Evolutionary conservation across 2,888 invertebrate species (phyloP), one percentile per base, ranked within the genome.

Genomic region (Apotomis turbidana): DNA sequence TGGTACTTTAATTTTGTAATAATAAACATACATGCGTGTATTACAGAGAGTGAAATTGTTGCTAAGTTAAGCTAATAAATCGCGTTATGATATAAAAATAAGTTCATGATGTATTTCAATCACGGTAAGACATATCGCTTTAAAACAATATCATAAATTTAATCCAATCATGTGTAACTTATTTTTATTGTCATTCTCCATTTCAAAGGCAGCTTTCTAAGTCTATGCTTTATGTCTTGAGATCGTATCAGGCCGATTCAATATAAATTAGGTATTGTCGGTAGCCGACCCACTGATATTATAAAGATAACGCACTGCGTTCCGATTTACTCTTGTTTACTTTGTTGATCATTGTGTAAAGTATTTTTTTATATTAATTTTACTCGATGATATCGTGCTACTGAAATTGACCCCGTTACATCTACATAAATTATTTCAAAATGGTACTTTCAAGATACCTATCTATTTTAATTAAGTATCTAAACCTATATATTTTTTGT

Each of bases 241-340:
- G 60, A 66, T 61, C 44, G 46, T 67, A 49, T 60, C 66, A 5
- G 49, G 49, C n/a, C 38, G 10, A 46, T 51, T 58, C 41, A 36
- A 58, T 69, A 57, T 57, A 68, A 68, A 61, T 68, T 68, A 61
- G 60, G 3, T 41, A 27, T 70, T 63, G 58, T 52, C n/a, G 51
- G 62, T 70, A 70, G 13, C 41, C 10, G 13, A 57, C 49, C 54
- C 46, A 46, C 61, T 46, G 55, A 54, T 61, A 70, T 13, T 41
- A 49, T 49, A 63, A 44, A 9, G 10, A 27, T 44, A 59, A 41
- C 44, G 70, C 10, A 60, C 15, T 54, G 54, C 36, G 36, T 51
- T 60, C 60, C 52, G 36, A 71, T 54, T 66, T 10, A 38, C n/a
- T 54, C 10, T 64, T 60, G 49, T 70, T 70, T 71, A 60, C 54